phyloP scores from a whole-genome alignment of 1,140 invertebrate genomes.

The Wasmannia auropunctata region DNA sequence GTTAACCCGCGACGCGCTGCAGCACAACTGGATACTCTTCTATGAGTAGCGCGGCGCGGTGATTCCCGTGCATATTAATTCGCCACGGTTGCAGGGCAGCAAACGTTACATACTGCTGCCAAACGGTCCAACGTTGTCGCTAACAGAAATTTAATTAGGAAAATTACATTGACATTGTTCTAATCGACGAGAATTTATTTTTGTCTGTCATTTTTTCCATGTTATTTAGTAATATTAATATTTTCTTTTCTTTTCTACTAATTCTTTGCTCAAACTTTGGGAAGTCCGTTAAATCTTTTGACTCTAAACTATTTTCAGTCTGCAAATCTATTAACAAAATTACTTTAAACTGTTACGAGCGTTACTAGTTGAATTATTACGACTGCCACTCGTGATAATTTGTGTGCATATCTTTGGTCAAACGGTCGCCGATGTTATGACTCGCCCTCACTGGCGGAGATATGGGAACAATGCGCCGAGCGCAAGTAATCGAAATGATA shows the following conservation, averaged over 20 bases:
- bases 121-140: not conserved
- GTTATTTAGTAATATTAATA: not conserved
- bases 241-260: not conserved
- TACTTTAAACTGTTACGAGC: not conserved
- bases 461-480: slow-evolving; percentile 18
- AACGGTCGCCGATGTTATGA: not conserved
- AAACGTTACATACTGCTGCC: not conserved
- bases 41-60: not conserved
- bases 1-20: not conserved
- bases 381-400: not conserved
- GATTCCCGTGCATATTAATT: slow-evolving; percentile 28
- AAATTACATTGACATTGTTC: not conserved
- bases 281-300: not conserved
- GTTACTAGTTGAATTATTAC: not conserved
- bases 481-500: slow-evolving; percentile 10
- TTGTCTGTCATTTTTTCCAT: too few relatives aligned
- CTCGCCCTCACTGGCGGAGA: not conserved
- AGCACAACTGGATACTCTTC: slow-evolving; percentile 11
- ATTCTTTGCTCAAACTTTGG: not conserved
- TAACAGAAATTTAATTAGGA: not conserved
- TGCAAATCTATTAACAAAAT: not conserved
- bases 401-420: not conserved
- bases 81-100: not conserved
- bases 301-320: not conserved
- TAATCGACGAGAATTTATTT: not conserved